These are phyloP conservation scores for Standfussiana lucernea DNA, from an alignment of 2,888 invertebrate genomes.

Conservation along the genomic window DNA sequence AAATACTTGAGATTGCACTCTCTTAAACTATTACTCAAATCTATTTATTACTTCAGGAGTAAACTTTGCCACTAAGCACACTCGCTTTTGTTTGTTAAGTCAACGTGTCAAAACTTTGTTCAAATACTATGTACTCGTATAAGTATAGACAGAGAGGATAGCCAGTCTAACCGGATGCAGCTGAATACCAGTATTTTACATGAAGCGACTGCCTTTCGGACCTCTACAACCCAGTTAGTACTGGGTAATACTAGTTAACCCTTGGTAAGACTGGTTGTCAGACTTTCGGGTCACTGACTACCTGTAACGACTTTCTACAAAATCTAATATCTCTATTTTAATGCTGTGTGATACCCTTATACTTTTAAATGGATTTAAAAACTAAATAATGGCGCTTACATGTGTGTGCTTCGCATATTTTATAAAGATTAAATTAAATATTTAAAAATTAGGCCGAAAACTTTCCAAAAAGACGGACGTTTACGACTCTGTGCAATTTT, in stretches of 20 bases:
- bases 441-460: background rate
- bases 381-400: background rate
- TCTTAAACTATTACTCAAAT: constrained; percentile 46
- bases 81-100: constrained; percentile 51
- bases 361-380: background rate
- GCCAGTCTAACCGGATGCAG: too few species aligned
- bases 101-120: constrained; percentile 59
- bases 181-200: too few species aligned
- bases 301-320: too few species aligned
- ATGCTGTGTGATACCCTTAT: background rate
- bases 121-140: constrained; percentile 36
- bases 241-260: too few species aligned
- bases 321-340: too few species aligned
- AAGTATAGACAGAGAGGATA: constrained; percentile 12
- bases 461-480: too few species aligned
- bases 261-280: too few species aligned
- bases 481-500: background rate
- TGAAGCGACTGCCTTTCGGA: too few species aligned
- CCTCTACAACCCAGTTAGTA: too few species aligned
- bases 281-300: too few species aligned
- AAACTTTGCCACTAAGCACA: constrained; percentile 50
- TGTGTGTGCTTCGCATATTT: background rate
- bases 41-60: constrained; percentile 42
- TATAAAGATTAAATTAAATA: background rate
- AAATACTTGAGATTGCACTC: constrained; percentile 26